Conservation (phyloP, 2,113 vertebrate species). For the Lophura nycthemera region DNA sequence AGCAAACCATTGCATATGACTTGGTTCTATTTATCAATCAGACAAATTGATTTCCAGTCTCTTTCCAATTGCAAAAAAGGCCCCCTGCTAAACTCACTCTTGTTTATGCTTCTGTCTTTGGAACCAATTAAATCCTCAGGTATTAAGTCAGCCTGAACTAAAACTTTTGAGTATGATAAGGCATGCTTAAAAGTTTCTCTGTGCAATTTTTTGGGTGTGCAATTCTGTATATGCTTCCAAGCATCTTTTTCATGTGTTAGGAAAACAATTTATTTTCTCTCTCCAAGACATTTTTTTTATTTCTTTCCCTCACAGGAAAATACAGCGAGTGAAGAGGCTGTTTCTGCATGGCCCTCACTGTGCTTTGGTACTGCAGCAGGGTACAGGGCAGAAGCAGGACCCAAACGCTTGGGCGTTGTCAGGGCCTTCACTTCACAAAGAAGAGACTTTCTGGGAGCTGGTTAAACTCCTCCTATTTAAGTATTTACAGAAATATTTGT, state of each 20-base stretch:
- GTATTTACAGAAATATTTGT: not conserved
- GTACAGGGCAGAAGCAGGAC: not conserved
- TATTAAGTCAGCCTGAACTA: not conserved
- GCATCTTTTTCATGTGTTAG: not conserved
- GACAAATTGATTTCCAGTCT: not conserved
- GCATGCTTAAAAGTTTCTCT: not conserved
- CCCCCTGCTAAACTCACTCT: not conserved
- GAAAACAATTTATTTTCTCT: not conserved
- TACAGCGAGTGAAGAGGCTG: not conserved
- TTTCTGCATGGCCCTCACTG: not conserved
- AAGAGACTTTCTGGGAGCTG: not conserved
- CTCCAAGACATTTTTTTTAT: not conserved
- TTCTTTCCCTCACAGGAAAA: not conserved
- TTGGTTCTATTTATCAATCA: not conserved
- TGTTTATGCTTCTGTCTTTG: not conserved
- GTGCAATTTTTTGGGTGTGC: not conserved
- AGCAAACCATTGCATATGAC: not conserved
- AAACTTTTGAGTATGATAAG: not conserved
- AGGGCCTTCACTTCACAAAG: not conserved
- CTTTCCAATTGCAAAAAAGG: not conserved
- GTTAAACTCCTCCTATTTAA: not conserved
- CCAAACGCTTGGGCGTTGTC: rapidly evolving
- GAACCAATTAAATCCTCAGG: not conserved
- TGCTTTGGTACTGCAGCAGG: not conserved
- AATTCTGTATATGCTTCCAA: not conserved